Conservation (phyloP, 2,797 vertebrate genomes). For the Neosalanx taihuensis region DNA sequence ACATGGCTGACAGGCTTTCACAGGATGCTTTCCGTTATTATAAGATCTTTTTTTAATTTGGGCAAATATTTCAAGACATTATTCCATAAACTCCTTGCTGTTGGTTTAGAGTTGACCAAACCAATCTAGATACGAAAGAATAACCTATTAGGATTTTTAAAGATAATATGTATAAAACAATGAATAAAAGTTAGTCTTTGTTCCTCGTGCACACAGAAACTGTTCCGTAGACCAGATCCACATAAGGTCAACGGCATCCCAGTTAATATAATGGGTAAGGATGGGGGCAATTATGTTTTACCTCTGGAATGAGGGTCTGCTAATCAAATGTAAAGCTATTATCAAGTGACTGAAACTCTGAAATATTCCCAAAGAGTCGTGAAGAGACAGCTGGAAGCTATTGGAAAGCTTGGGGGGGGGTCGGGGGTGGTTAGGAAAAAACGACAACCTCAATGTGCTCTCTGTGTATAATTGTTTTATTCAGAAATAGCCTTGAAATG, state of each 20-base stretch:
- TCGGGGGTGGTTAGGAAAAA: neutral
- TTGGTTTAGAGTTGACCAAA: slow-evolving; percentile 19
- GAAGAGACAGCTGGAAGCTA: slow-evolving; percentile 69
- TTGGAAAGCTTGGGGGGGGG: slow-evolving; percentile 38
- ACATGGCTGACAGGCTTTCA: neutral
- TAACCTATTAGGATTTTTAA: neutral
- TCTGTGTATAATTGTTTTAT: slow-evolving; percentile 67
- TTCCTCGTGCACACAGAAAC: too few relatives aligned
- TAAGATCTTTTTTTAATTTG: neutral
- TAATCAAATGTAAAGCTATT: slow-evolving; percentile 62
- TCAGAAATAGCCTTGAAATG: slow-evolving; percentile 68
- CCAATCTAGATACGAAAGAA: neutral
- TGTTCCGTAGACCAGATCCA: too few relatives aligned
- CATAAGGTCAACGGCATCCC: slow-evolving; percentile 14
- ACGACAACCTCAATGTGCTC: slow-evolving; percentile 46
- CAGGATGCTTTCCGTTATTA: too few relatives aligned
- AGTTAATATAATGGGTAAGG: slow-evolving; percentile 38
- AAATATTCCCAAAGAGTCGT: slow-evolving; percentile 60
- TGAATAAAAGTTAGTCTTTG: too few relatives aligned
- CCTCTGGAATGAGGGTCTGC: slow-evolving; percentile 51
- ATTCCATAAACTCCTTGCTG: slow-evolving; percentile 4
- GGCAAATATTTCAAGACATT: neutral
- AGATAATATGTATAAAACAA: too few relatives aligned
- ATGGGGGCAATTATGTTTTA: slow-evolving; percentile 62
- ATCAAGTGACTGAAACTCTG: slow-evolving; percentile 56